Evolutionary conservation across 2,113 vertebrate genomes (phyloP).

Genomic region (Naja naja): DNA sequence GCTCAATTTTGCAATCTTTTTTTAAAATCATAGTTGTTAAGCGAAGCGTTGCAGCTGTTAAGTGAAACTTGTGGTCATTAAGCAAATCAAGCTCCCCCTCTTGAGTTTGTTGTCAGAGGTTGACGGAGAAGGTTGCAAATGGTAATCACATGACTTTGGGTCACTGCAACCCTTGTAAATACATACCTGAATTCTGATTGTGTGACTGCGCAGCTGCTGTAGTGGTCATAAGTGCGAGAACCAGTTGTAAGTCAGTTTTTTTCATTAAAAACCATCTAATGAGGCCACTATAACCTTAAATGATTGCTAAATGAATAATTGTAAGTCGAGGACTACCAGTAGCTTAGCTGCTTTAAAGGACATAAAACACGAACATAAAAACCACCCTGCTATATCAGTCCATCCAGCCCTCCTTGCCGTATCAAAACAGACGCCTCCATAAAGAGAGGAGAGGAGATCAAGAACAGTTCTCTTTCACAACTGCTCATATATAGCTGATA

Average conservation of each 20-base stretch:
- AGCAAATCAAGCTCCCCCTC: neutral
- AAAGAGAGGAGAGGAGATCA: neutral
- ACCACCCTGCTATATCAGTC: neutral
- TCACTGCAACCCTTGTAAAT: neutral
- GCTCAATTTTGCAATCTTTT: neutral
- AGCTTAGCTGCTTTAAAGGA: neutral
- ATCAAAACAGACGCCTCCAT: neutral
- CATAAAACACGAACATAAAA: neutral
- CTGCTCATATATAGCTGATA: neutral
- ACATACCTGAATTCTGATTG: neutral
- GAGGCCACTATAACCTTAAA: neutral
- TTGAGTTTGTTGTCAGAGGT: neutral
- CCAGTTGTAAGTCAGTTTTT: neutral
- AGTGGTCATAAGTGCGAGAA: neutral
- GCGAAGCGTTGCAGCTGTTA: neutral
- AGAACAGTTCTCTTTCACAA: neutral
- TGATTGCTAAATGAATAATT: neutral
- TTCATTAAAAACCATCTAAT: neutral
- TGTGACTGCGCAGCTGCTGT: neutral
- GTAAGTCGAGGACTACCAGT: neutral
- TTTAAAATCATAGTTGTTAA: neutral
- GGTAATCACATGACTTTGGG: neutral
- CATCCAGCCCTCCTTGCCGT: neutral
- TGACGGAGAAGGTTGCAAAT: neutral
- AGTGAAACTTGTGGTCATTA: neutral